A percentile compares a stretch with the other conserved stretches of the same genome.
phyloP scores from a whole-genome alignment of 2,888 invertebrate species.

The Fragum fragum region DNA sequence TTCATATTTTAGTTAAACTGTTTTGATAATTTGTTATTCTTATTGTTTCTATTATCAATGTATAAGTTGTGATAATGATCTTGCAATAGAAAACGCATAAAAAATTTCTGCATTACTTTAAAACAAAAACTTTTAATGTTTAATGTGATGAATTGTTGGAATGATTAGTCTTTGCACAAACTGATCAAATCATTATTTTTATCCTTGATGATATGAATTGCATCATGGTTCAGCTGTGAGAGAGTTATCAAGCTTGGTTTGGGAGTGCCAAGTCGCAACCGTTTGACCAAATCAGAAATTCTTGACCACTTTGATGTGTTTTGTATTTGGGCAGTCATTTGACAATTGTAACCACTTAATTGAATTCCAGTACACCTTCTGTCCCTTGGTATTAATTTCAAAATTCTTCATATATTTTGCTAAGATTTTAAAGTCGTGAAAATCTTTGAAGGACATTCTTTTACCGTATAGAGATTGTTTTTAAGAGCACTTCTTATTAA shows the following conservation, averaged over 20 bases:
- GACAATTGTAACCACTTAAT: constrained; percentile 15
- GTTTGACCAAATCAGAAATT: constrained; percentile 5
- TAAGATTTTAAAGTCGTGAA: constrained; percentile 23
- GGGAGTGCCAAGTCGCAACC: background rate
- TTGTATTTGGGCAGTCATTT: constrained; percentile 1
- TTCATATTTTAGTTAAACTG: too few species aligned
- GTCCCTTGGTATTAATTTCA: constrained; percentile 20
- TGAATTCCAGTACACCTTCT: constrained; percentile 30
- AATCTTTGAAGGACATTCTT: constrained; percentile 27
- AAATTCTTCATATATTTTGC: constrained; percentile 28
- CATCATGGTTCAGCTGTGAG: constrained; percentile 24
- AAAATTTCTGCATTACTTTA: too few species aligned
- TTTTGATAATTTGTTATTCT: too few species aligned
- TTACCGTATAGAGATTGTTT: background rate
- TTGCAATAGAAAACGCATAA: too few species aligned
- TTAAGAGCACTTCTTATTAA: constrained; percentile 20
- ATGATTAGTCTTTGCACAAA: constrained; percentile 29
- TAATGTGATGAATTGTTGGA: constrained; percentile 32
- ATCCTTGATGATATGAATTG: constrained; percentile 21
- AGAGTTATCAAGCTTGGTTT: background rate
- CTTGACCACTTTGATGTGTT: constrained; percentile 6
- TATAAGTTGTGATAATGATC: too few species aligned
- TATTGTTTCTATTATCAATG: too few species aligned
- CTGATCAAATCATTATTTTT: constrained; percentile 31
- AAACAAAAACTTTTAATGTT: too few species aligned